These are phyloP conservation scores for Potamilus streckersoni DNA, from an alignment of 1,140 invertebrate genomes.

Conservation along the genomic window DNA sequence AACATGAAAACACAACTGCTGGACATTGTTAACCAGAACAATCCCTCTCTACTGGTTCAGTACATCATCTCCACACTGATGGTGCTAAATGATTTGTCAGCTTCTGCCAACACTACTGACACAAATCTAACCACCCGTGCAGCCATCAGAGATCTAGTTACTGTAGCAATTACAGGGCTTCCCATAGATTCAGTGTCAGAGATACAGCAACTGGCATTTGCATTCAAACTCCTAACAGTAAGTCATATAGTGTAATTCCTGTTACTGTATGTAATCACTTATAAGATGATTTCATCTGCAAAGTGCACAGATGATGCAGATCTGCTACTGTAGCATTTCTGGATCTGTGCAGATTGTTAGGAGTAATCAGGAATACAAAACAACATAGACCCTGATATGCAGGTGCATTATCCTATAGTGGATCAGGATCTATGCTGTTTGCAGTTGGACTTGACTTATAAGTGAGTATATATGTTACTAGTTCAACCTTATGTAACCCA, in stretches of 20 bases:
- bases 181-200: constrained; percentile 37
- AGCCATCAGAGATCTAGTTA: constrained; percentile 45
- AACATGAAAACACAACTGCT: constrained; percentile 31
- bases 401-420: too few relatives aligned
- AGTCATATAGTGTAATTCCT: constrained; percentile 15
- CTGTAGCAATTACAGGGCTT: constrained; percentile 28
- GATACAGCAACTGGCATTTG: constrained; percentile 46
- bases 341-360: too few relatives aligned
- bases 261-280: background rate
- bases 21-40: constrained; percentile 44
- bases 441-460: too few relatives aligned
- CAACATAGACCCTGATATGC: too few relatives aligned
- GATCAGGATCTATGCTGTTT: too few relatives aligned
- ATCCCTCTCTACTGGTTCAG: constrained; percentile 47
- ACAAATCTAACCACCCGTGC: constrained; percentile 25
- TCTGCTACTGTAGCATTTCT: too few relatives aligned
- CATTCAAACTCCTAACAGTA: constrained; percentile 50
- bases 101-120: constrained; percentile 1
- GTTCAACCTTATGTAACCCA: background rate
- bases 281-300: too few relatives aligned
- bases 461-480: background rate
- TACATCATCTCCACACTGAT: constrained; percentile 46
- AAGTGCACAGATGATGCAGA: too few relatives aligned
- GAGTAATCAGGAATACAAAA: too few relatives aligned
- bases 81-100: constrained; percentile 52